Evolutionary conservation across 2,113 vertebrate genomes (phyloP).

Genomic region (Notarius lentiginosus): DNA sequence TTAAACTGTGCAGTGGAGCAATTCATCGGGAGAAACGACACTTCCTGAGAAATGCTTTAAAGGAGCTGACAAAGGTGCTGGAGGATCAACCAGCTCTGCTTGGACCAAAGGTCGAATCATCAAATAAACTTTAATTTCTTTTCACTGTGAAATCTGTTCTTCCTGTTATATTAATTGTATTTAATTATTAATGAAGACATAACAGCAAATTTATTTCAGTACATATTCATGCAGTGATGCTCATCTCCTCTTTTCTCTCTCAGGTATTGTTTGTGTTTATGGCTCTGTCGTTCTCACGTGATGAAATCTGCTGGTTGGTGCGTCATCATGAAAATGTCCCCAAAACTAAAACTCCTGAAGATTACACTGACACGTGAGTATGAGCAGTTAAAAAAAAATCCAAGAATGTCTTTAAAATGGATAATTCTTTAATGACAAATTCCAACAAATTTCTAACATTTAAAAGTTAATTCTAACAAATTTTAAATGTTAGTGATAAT

Average conservation of each 20-base stretch:
- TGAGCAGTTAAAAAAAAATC: background rate
- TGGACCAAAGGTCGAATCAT: conserved; percentile 81
- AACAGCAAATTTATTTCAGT: background rate
- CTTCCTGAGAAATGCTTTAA: conserved; percentile 78
- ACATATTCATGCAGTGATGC: background rate
- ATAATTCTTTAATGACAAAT: background rate
- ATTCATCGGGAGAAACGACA: conserved; percentile 81
- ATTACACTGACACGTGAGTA: conserved; percentile 81
- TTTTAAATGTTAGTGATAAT: background rate
- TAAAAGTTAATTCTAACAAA: background rate
- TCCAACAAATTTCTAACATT: background rate
- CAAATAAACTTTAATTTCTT: background rate
- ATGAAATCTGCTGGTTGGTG: conserved; percentile 87
- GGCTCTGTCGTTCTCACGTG: conserved; percentile 89
- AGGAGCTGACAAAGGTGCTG: conserved; percentile 80
- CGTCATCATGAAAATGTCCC: conserved; percentile 88
- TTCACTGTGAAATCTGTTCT: background rate
- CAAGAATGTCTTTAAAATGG: background rate
- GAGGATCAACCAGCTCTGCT: conserved; percentile 87
- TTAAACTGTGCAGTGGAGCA: conserved; percentile 72
- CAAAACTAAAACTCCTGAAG: conserved; percentile 86
- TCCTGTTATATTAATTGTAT: background rate
- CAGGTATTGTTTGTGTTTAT: conserved; percentile 87
- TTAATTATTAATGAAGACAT: background rate
- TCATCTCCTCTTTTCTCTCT: conserved; percentile 23